These are phyloP conservation scores for Parasteatoda tepidariorum DNA, from an alignment of 1,140 invertebrate species.

Conservation along the genomic window DNA sequence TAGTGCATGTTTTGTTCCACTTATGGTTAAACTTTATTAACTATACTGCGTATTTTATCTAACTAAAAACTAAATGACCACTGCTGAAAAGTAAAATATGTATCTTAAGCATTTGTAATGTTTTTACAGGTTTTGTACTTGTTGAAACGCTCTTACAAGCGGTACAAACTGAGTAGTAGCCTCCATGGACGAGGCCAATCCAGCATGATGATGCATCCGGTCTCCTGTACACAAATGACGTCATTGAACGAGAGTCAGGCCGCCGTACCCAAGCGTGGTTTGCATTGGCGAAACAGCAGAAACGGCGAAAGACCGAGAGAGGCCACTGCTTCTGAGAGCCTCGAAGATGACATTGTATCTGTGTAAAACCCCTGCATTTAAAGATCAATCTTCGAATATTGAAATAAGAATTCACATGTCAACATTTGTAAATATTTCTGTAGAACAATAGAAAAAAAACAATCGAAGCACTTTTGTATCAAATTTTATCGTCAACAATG, in stretches of 20 bases:
- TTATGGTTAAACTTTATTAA: too few species aligned
- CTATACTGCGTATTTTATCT: too few species aligned
- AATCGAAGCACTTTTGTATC: too few species aligned
- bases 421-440: too few species aligned
- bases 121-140: constrained; percentile 34
- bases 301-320: background rate
- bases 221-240: constrained; percentile 36
- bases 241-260: constrained; percentile 22
- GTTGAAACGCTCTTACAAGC: constrained; percentile 16
- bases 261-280: background rate
- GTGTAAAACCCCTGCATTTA: too few species aligned
- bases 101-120: background rate
- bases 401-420: too few species aligned
- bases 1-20: too few species aligned
- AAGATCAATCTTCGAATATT: too few species aligned
- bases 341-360: background rate
- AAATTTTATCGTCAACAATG: too few species aligned
- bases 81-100: too few species aligned
- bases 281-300: constrained; percentile 26
- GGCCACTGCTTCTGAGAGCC: background rate
- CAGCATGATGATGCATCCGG: constrained; percentile 32
- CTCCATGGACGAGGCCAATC: background rate
- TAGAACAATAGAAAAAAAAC: too few species aligned
- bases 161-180: constrained; percentile 10
- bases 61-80: too few species aligned